Evolutionary conservation across 2,113 vertebrate species (phyloP), one percentile per base, ranked within the genome.

Genomic region (Rhinopomastus cyanomelas): DNA sequence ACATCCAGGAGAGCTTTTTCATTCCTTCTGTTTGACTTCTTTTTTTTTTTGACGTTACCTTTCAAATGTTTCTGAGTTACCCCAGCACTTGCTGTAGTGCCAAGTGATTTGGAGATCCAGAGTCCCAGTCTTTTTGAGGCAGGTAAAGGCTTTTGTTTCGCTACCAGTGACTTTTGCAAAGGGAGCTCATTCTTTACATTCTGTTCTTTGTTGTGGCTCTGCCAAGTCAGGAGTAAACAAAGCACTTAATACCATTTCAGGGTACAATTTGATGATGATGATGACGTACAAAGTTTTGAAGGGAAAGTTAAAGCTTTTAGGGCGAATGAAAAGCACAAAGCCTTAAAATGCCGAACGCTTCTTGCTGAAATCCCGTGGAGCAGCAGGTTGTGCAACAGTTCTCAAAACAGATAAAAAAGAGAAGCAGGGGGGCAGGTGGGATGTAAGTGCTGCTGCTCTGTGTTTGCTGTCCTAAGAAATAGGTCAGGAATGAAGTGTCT

Each of bases 111-210:
- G 93, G 88, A 94, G 94, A 90, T 87, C 79, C 12, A 79, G 86
- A 94, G 87, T 74, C 85, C 71, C 17, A 87, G 73, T 72, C 61
- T 82, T 59, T 81, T 94, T 92, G 51, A 69, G 93, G 94, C 94
- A 97, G 95, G 91, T 85, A 86, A 87, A 87, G 84, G 80, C 71
- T 92, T 93, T 96, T 97, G 92, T 95, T 95, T 88, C 46, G 17
- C 55, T 94, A 51, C 83, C 71, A 94, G 85, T 71, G 57, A 79
- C 85, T 97, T 88, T 69, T 65, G 75, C 77, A 49, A 71, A 94
- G 79, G 90, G 85, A 96, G 53, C 20, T 96, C 87, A 94, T 91
- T 96, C 94, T 92, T 96, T 94, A 94, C 93, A 90, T 95, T 95
- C 92, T 95, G 76, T 85, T 77, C 93, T 97, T 95, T 94, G 69